These are phyloP conservation scores for Hirtodrosophila histrioides DNA, from an alignment of 2,888 invertebrate genomes.

Conservation along the genomic window DNA sequence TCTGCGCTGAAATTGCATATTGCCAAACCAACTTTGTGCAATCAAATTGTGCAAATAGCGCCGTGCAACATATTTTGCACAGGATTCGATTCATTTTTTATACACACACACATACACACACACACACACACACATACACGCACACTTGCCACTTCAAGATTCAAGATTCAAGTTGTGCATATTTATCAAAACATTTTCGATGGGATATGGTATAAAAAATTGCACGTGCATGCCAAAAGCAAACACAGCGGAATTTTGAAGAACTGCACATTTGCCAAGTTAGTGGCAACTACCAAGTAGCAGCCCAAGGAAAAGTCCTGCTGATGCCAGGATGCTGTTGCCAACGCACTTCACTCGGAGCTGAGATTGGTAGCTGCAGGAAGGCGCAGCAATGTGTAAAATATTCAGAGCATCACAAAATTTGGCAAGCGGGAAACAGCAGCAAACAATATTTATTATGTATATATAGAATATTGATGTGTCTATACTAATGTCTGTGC, in stretches of 20 bases:
- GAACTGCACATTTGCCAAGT: constrained; percentile 30
- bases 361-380: constrained; percentile 3
- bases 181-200: constrained; percentile 77
- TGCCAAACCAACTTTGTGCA: constrained; percentile 72
- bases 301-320: constrained; percentile 20
- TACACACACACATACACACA: neutral
- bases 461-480: constrained; percentile 44
- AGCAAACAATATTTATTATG: constrained; percentile 68
- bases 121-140: neutral
- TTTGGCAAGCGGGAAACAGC: constrained; percentile 58
- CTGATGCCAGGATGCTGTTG: constrained; percentile 10
- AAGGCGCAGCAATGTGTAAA: constrained; percentile 57
- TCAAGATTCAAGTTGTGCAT: constrained; percentile 70
- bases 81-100: neutral
- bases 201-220: constrained; percentile 56
- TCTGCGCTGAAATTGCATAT: constrained; percentile 62
- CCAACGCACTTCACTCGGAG: constrained; percentile 26
- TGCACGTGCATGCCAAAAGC: constrained; percentile 65
- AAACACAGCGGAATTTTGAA: constrained; percentile 62
- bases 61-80: constrained; percentile 15
- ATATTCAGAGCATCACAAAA: constrained; percentile 58
- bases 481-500: constrained; percentile 14
- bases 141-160: constrained; percentile 49
- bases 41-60: constrained; percentile 73
- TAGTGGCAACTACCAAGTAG: constrained; percentile 14